Base-by-base conservation (phyloP, 2,113 vertebrate species). In the Crotophaga sulcirostris region DNA sequence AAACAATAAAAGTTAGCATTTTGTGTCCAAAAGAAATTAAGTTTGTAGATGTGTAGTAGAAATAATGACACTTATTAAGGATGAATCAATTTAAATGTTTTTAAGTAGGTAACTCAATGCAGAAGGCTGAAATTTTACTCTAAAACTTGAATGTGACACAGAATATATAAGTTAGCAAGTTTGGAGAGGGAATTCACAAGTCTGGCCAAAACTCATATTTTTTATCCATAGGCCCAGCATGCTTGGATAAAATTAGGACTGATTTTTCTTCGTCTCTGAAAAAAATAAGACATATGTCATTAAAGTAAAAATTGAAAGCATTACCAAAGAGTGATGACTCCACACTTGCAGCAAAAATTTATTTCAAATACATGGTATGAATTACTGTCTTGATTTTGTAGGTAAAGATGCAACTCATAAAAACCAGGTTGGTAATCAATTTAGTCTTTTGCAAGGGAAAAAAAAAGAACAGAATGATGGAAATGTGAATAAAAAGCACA, bases 241-340 rank as follows among this genome's bases (percentile, higher is more conserved):
- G 60, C 45, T 56, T 84, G 55, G 47, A 26, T 95, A 95, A 94
- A 95, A 95, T 91, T 93, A 95, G 54, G 81, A 85, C 40, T 31
- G 45, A 51, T 90, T 90, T 95, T 90, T 96, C 55, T 88, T 83
- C 88, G 80, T 59, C 79, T 87, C 75, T 86, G 90, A 95, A 93
- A 90, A n/a, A 84, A 92, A 86, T 3, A 11, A 66, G 24, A 58
- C 83, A 78, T 83, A 83, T 62, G 79, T 63, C 75, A 92, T 92
- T 84, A 93, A 80, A 80, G 40, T 45, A 85, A 88, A 93, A 93
- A 67, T 56, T 74, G 19, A 81, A 94, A 89, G 18, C 15, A 34
- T 70, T 74, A 45, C 29, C 31, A n/a, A 76, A 78, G 51, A 93
- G 19, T 44, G 29, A 85, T 85, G 45, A 73, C 9, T 89, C 38